Evolutionary conservation across 2,113 vertebrate species (phyloP), one percentile per base, ranked within the genome.

Genomic region (Rhadina sibilatrix): DNA sequence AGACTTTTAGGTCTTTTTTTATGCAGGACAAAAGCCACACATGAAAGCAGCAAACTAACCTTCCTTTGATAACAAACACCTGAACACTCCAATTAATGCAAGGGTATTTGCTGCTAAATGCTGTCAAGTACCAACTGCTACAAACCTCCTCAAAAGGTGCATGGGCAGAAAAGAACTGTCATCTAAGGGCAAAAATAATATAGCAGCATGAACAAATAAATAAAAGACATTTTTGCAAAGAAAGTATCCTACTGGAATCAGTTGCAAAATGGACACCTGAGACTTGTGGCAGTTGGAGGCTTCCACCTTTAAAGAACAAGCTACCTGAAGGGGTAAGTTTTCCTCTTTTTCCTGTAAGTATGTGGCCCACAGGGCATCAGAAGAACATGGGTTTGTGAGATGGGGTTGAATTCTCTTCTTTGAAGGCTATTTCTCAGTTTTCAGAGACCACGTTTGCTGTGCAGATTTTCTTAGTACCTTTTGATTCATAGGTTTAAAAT

Each of bases 61-160:
- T 47, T 82, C 27, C 22, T n/a, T 25, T 57, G 10, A 16, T 30
- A 38, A 53, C 10, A 77, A 57, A 25, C 22, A 28, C 10, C 46
- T 33, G 10, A 84, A 74, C 11, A 14, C 10, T 53, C 30, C 7
- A 8, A 22, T 65, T 84, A 66, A 77, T 66, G 22, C 8, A 25
- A 8, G 2, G 3, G 6, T 60, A 52, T 75, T 57, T 57, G 28
- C 18, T 63, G n/a, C 27, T 77, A 30, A 74, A 61, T 2, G 7
- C 4, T 3, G 1, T 31, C n/a, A 42, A 0, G 1, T 56, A 46
- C 7, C 19, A 52, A 5, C 19, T n/a, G 38, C 11, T 50, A 65
- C 17, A 77, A 80, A 72, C 24, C 15, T 42, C 56, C 33, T 57
- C 50, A 60, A 21, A 76, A 87, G 13, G 15, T 1, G 0, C 9